Evolutionary conservation across 2,888 invertebrate genomes (phyloP), one percentile per base, ranked within the genome.

Genomic region (Drosophila macrospina): DNA sequence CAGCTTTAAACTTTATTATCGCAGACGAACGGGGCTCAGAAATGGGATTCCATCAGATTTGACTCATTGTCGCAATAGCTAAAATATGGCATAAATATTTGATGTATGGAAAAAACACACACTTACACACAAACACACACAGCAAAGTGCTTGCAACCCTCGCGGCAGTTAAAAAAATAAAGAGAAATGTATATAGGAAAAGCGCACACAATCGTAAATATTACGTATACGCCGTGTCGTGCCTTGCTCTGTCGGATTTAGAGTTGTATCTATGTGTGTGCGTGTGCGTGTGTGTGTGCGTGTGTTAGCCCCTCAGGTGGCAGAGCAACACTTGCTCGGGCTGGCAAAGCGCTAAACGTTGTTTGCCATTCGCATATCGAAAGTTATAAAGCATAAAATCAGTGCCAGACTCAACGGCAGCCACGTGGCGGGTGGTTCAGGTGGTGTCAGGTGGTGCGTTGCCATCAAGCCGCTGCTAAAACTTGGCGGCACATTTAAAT

Each of bases 351-450:
- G 78, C 86, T 87, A 81, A 81, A 76, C 85, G 79, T 60, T 80
- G 78, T 76, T 77, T 79, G 80, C 80, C 83, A 68, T 86, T 83
- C 84, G 90, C 79, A 90, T 89, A 88, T 91, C 86, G 86, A 86
- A 82, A 90, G 90, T 91, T 90, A 91, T 90, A 91, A 90, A 90
- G 89, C 91, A 90, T 90, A 80, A 90, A 90, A 90, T 91, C 90
- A 90, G 88, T 85, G 90, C 89, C 88, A 90, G 80, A 78, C 69
- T 60, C 16, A 28, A 34, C 57, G 30, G 57, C 55, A 57, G 48
- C 47, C 77, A 62, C 59, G 55, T 45, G 61, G 39, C 32, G 24
- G 37, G 16, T 48, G 63, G 26, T 30, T 56, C 44, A n/a, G 16
- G 26, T 42, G 30, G 54, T 30, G 11, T 39, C 77, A 61, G 69